Percentiles rank a stretch among this genome's conserved stretches.
These are phyloP conservation scores for Neopipo cinnamomea DNA, from an alignment of 2,113 vertebrate species.

Conservation along the genomic window DNA sequence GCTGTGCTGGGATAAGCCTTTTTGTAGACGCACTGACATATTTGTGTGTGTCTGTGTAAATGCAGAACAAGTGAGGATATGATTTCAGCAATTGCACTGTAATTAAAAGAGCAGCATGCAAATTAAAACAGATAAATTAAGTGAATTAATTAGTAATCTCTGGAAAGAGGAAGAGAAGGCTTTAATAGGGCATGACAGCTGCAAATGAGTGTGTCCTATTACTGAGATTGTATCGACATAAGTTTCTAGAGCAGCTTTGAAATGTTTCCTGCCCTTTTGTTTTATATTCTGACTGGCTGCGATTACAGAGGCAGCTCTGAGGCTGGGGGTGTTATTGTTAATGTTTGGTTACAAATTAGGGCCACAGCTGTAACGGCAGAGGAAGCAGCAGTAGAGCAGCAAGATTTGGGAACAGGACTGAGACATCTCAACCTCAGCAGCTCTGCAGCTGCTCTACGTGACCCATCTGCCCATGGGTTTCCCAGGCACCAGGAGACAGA, in stretches of 20 bases:
- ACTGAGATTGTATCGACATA: background rate
- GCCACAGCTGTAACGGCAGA: rapidly evolving
- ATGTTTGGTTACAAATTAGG: background rate
- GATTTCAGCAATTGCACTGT: background rate
- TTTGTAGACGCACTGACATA: background rate
- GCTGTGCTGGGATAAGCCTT: background rate
- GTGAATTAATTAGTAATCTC: background rate
- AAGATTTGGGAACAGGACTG: background rate
- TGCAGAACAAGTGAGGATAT: background rate
- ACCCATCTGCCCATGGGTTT: rapidly evolving
- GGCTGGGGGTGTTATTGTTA: background rate
- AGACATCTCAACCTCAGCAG: background rate
- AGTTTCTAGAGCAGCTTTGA: background rate
- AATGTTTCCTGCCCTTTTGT: background rate
- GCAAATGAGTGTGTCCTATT: background rate
- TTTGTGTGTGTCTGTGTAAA: background rate
- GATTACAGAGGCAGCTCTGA: background rate
- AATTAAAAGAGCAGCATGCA: constrained; percentile 15
- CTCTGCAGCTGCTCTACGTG: background rate
- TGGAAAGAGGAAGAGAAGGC: background rate
- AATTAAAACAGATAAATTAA: constrained; percentile 36
- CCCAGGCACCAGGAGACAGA: background rate
- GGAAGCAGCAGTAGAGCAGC: background rate
- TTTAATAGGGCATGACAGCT: background rate
- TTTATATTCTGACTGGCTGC: background rate